These are phyloP conservation scores for Tenthredo scrophulariae DNA, from an alignment of 2,888 invertebrate species.

Conservation along the genomic window DNA sequence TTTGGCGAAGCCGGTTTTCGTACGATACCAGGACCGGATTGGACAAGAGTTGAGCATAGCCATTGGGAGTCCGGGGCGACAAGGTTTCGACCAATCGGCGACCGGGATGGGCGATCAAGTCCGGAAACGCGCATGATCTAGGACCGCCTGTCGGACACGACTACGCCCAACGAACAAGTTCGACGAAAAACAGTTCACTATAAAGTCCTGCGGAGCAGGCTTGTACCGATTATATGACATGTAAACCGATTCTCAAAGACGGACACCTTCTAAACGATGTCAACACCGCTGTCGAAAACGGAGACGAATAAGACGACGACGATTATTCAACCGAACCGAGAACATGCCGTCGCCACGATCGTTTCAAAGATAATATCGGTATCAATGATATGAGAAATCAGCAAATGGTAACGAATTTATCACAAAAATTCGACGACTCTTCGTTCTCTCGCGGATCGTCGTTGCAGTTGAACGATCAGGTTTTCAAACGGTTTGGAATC, in stretches of 20 bases:
- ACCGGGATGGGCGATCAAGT: slow-evolving; percentile 65
- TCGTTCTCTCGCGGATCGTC: background rate
- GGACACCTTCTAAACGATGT: background rate
- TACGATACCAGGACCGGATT: slow-evolving; percentile 74
- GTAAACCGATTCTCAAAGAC: slow-evolving; percentile 1
- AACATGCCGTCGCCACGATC: background rate
- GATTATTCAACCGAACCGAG: background rate
- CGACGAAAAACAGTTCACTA: background rate
- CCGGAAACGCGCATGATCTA: slow-evolving; percentile 66
- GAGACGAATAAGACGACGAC: background rate
- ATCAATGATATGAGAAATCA: background rate
- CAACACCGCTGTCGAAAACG: background rate
- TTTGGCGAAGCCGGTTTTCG: slow-evolving; percentile 59
- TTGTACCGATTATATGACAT: background rate
- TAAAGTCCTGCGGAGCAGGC: background rate
- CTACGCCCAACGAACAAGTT: slow-evolving; percentile 22
- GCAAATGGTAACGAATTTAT: background rate
- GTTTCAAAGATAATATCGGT: background rate
- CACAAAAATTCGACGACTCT: background rate
- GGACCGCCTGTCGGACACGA: slow-evolving; percentile 50
- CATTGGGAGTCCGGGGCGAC: slow-evolving; percentile 1
- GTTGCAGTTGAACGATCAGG: background rate
- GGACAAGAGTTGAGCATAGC: slow-evolving; percentile 63
- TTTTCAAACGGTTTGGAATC: background rate
- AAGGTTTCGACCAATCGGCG: slow-evolving; percentile 69